Evolutionary conservation across 2,888 invertebrate species (phyloP), one percentile per base, ranked within the genome.

Genomic region (Gari tellinella): DNA sequence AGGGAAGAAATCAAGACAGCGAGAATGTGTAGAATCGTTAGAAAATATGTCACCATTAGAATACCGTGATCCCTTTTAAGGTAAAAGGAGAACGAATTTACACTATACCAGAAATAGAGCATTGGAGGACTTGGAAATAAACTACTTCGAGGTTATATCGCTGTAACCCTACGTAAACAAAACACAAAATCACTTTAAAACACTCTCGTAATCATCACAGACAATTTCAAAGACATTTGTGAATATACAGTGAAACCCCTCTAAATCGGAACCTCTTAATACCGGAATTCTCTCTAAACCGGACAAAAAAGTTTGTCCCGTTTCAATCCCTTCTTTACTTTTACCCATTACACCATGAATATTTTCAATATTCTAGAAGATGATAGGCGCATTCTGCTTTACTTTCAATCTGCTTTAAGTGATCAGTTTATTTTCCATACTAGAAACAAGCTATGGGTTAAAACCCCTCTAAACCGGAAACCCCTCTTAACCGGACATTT

Each of bases 71-170:
- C 53, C 63, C 1, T 62, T 62, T 26, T 62, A 38, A 25, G 51
- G 58, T n/a, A n/a, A n/a, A n/a, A n/a, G 66, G 8, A 58, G 19
- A 60, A 66, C 48, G 67, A 46, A 2, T 67, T 61, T 38, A 67
- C 45, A 61, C 52, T 67, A 40, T 67, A 67, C 38, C 38, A 49
- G 37, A 55, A 61, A 48, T n/a, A n/a, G n/a, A n/a, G 55, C 67
- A n/a, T 21, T 61, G 31, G n/a, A 10, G 12, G 38, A 26, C 17
- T 8, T 46, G 31, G 1, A 43, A 17, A 67, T 67, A n/a, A 67
- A 61, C 14, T 67, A 67, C 31, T 61, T 46, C 46, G 61, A 62
- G 21, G 62, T 68, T 14, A 68, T 62, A 41, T 62, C 62, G n/a
- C 37, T 68, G 2, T 62, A 68, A 19, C 60, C 67, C 12, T 67